A percentile compares a stretch with the other conserved stretches of the same genome.
phyloP scores from a whole-genome alignment of 2,113 vertebrate species.

The Trematomus loennbergii region DNA sequence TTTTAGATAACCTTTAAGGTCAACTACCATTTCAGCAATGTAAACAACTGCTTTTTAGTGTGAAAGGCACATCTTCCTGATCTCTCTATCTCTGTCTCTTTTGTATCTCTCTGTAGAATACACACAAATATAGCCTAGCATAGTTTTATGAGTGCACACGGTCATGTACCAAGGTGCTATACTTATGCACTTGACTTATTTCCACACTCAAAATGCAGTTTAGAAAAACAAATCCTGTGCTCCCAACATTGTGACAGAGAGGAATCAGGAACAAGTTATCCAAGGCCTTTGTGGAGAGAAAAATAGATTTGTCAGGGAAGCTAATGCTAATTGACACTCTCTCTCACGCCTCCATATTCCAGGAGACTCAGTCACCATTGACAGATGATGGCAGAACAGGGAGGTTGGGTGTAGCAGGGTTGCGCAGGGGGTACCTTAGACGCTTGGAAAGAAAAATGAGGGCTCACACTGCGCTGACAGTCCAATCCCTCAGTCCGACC shows the following conservation, averaged over 20 bases:
- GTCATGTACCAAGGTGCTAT: constrained; percentile 17
- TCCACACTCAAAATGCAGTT: constrained; percentile 48
- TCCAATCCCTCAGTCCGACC: constrained; percentile 91
- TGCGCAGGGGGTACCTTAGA: constrained; percentile 72
- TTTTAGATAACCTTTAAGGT: constrained; percentile 75
- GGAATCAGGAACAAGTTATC: constrained; percentile 75
- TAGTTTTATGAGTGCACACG: constrained; percentile 4
- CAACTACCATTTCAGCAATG: constrained; percentile 63
- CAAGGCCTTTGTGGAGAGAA: constrained; percentile 67
- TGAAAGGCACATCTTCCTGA: constrained; percentile 51
- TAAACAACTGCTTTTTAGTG: constrained; percentile 71
- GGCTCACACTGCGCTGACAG: constrained; percentile 88
- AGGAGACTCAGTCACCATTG: constrained; percentile 86
- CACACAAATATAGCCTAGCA: constrained; percentile 3
- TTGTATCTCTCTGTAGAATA: constrained; percentile 28
- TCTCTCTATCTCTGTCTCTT: constrained; percentile 1
- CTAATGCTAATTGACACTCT: constrained; percentile 91
- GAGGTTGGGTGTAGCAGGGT: constrained; percentile 70
- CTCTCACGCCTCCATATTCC: constrained; percentile 88
- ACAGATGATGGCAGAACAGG: constrained; percentile 92
- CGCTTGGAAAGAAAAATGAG: constrained; percentile 93
- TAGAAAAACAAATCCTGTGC: constrained; percentile 49
- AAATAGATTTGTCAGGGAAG: constrained; percentile 82
- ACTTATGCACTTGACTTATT: constrained; percentile 66
- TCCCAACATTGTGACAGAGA: constrained; percentile 60